These are phyloP conservation scores for Neosalanx taihuensis DNA, from an alignment of 2,797 vertebrate species.

Conservation along the genomic window DNA sequence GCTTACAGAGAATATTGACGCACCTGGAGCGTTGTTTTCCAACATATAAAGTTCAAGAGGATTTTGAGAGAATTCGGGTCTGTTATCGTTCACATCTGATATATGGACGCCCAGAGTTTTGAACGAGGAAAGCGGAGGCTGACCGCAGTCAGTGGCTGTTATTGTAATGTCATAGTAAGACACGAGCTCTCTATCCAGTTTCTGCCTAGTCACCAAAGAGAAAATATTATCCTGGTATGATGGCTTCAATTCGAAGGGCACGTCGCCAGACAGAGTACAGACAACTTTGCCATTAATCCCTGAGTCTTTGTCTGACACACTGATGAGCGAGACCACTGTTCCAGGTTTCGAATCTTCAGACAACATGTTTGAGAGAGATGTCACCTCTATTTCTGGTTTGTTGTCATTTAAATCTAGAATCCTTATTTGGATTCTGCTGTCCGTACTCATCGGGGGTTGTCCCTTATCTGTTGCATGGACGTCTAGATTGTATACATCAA, in stretches of 20 bases:
- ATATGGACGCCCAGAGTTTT: constrained; percentile 51
- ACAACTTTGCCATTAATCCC: constrained; percentile 72
- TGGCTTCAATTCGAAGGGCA: constrained; percentile 51
- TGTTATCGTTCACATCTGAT: constrained; percentile 70
- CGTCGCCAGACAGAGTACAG: constrained; percentile 47
- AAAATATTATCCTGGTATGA: constrained; percentile 44
- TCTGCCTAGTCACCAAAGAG: constrained; percentile 48
- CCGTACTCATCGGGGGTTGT: constrained; percentile 46
- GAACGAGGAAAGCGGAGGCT: constrained; percentile 45
- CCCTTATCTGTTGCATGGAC: constrained; percentile 64
- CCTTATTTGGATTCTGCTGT: constrained; percentile 61
- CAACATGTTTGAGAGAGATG: constrained; percentile 57
- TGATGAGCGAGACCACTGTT: constrained; percentile 79
- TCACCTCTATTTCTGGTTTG: constrained; percentile 62
- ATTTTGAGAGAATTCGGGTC: constrained; percentile 51
- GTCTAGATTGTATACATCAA: constrained; percentile 47
- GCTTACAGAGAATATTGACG: constrained; percentile 54
- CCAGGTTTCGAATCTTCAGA: constrained; percentile 64
- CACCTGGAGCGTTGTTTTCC: constrained; percentile 69
- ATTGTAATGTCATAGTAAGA: constrained; percentile 58
- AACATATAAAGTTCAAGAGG: constrained; percentile 57
- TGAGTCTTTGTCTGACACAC: constrained; percentile 76
- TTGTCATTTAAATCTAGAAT: constrained; percentile 68
- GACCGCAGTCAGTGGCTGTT: constrained; percentile 64
- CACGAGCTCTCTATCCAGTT: constrained; percentile 57